Evolutionary conservation across 92 coral and sea anemone species (phyloP).

Genomic region (Montipora capitata): DNA sequence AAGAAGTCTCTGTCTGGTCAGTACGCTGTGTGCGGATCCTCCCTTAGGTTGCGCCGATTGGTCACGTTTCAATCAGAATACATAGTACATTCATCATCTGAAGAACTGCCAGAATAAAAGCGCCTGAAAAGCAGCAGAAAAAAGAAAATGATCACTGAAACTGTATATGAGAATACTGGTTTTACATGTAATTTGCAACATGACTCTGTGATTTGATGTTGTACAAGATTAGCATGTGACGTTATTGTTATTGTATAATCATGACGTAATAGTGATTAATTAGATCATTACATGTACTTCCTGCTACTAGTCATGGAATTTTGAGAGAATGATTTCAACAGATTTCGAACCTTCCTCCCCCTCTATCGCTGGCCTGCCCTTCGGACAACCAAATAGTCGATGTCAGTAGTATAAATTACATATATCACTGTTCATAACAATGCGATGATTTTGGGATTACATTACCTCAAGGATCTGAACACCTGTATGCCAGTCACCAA

Average conservation of each 20-base stretch:
- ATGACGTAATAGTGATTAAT: no score
- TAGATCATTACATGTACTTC: no score
- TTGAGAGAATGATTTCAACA: no score
- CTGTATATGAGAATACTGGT: neutral
- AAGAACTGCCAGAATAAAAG: slow-evolving; percentile 35
- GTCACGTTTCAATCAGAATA: slow-evolving; percentile 44
- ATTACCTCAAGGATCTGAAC: slow-evolving; percentile 32
- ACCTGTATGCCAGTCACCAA: slow-evolving; percentile 20
- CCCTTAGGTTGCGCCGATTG: slow-evolving; percentile 52
- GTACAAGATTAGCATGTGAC: no score
- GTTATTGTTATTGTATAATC: no score
- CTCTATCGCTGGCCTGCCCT: no score
- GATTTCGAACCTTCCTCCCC: no score
- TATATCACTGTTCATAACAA: neutral
- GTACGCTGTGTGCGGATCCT: slow-evolving; percentile 53
- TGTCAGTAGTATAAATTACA: no score
- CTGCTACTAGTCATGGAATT: no score
- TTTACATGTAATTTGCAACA: no score
- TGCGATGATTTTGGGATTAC: neutral
- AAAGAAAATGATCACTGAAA: neutral
- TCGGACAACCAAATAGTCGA: no score
- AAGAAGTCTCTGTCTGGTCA: slow-evolving; percentile 56
- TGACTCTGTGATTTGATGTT: no score
- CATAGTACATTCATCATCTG: slow-evolving; percentile 52
- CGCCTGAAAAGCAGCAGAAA: slow-evolving; percentile 14